These are phyloP conservation scores for Crotalus helleri DNA, from an alignment of 2,113 vertebrate genomes.

Conservation along the genomic window DNA sequence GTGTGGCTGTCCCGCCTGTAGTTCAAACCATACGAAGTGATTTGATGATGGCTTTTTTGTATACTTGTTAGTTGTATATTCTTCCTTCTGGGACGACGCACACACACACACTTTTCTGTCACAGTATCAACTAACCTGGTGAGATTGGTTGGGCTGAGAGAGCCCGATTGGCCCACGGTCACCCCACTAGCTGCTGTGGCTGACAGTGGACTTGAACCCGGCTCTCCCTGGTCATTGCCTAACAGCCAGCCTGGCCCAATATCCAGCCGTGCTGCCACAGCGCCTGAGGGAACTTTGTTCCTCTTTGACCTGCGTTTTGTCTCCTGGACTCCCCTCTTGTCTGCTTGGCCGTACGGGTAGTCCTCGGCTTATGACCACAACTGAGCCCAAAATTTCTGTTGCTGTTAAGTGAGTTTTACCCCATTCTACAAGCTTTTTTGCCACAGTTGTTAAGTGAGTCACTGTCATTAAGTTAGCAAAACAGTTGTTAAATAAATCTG, in stretches of 20 bases:
- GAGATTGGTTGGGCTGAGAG: background rate
- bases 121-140: background rate
- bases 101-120: background rate
- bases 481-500: background rate
- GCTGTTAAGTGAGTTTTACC: background rate
- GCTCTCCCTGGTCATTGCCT: background rate
- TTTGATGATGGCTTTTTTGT: background rate
- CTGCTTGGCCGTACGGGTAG: background rate
- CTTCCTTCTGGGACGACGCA: background rate
- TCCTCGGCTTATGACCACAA: background rate
- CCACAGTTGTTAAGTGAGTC: background rate
- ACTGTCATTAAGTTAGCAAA: background rate
- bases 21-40: background rate
- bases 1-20: background rate
- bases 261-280: background rate
- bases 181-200: background rate
- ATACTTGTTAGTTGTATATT: background rate
- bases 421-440: background rate
- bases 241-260: background rate
- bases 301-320: background rate
- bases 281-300: background rate
- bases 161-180: background rate
- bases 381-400: background rate
- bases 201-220: background rate
- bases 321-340: background rate